Conservation (phyloP, 2,888 invertebrate genomes). For the Sussaba pulchella region DNA sequence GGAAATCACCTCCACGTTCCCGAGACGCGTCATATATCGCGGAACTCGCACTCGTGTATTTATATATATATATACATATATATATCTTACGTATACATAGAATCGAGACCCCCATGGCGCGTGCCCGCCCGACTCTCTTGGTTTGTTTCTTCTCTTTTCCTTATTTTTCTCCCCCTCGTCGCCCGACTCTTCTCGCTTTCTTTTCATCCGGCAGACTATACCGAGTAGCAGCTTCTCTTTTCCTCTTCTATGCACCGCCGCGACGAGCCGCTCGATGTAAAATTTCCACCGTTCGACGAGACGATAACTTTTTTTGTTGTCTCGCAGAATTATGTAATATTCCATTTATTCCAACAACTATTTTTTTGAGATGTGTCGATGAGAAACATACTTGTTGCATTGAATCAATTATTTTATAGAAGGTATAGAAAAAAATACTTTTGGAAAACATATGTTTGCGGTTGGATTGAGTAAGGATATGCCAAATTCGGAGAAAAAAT, state of each 20-base stretch:
- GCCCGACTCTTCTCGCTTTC: constrained; percentile 36
- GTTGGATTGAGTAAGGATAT: no score
- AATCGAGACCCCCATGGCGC: constrained; percentile 67
- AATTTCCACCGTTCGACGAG: not conserved
- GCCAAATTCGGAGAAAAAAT: no score
- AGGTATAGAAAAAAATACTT: no score
- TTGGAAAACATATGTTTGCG: no score
- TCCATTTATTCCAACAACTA: no score
- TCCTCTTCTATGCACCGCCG: not conserved
- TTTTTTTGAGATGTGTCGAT: no score
- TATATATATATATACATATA: constrained; percentile 48
- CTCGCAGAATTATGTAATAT: no score
- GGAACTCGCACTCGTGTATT: constrained; percentile 49
- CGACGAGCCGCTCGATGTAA: not conserved
- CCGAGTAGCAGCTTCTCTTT: constrained; percentile 13
- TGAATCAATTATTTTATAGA: no score
- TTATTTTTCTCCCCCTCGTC: constrained; percentile 16
- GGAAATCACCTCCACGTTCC: constrained; percentile 72
- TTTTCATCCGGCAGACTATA: constrained; percentile 18
- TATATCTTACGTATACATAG: constrained; percentile 12
- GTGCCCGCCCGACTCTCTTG: constrained; percentile 45
- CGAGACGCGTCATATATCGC: constrained; percentile 59
- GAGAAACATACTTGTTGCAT: no score
- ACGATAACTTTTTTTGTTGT: no score
- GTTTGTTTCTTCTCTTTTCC: not conserved